These are phyloP conservation scores for Lutraria rhynchaena DNA, from an alignment of 1,140 invertebrate species.

Conservation along the genomic window DNA sequence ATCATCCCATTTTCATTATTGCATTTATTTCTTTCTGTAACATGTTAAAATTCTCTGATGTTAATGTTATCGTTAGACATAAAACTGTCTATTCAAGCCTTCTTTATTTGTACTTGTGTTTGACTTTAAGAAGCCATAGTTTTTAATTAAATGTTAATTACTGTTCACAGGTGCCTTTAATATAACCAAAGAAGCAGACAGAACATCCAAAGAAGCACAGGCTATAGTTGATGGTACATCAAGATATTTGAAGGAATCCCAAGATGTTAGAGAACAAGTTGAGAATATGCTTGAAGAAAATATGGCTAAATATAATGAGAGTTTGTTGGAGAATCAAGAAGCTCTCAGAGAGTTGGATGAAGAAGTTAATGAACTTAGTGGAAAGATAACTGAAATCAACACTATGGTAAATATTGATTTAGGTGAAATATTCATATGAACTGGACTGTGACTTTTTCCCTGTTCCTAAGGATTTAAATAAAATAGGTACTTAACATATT, in stretches of 20 bases:
- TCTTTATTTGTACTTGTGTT: no score
- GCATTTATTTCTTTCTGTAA: no score
- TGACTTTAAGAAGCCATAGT: no score
- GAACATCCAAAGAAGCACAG: conserved; percentile 87
- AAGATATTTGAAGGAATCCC: conserved; percentile 88
- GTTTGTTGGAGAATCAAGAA: conserved; percentile 86
- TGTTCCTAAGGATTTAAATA: no score
- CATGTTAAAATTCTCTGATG: no score
- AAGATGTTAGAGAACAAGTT: conserved; percentile 88
- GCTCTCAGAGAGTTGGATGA: conserved; percentile 86
- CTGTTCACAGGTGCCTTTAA: conserved; percentile 89
- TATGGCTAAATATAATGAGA: conserved; percentile 87
- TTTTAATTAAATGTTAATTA: no score
- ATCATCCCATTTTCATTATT: no score
- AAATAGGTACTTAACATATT: no score
- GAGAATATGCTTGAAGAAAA: conserved; percentile 90
- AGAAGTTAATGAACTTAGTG: conserved; percentile 87
- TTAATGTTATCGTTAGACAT: neutral
- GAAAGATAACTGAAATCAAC: conserved; percentile 92
- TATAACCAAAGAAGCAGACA: conserved; percentile 91
- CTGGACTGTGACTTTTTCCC: no score
- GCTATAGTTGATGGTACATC: conserved; percentile 84
- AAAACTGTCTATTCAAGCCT: neutral
- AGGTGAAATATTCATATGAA: no score
- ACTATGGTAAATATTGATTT: conserved; percentile 85